Conservation (phyloP, 2,797 vertebrate genomes). For the Danio jaintianensis region DNA sequence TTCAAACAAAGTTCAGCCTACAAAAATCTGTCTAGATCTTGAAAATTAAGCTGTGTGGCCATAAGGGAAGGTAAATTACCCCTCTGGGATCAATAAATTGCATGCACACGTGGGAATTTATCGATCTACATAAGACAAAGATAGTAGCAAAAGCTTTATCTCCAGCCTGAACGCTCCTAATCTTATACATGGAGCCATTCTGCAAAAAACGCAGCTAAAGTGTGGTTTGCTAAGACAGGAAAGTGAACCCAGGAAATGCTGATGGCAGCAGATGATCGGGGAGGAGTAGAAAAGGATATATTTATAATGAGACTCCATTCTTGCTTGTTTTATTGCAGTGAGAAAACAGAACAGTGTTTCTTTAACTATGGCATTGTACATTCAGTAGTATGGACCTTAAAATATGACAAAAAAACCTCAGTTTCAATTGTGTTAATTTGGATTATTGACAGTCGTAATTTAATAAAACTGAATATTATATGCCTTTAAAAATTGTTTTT, state of each 20-base stretch:
- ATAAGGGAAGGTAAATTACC: not conserved
- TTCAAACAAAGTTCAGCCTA: conserved; percentile 15
- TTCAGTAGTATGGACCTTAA: too few relatives aligned
- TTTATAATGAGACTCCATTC: not conserved
- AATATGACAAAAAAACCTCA: too few relatives aligned
- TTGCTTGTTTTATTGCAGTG: not conserved
- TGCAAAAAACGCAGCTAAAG: not conserved
- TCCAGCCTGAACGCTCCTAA: not conserved
- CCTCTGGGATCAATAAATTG: not conserved
- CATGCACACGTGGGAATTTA: not conserved
- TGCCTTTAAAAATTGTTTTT: too few relatives aligned
- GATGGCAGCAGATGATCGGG: not conserved
- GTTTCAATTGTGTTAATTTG: too few relatives aligned
- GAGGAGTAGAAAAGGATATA: not conserved
- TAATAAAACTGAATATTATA: too few relatives aligned
- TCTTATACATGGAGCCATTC: not conserved
- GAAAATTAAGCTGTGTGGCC: not conserved
- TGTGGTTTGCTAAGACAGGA: not conserved
- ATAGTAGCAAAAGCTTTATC: conserved; percentile 2
- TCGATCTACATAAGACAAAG: conserved; percentile 4
- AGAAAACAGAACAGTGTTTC: not conserved
- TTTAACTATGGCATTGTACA: not conserved
- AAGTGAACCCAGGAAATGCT: conserved; percentile 16
- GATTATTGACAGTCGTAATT: too few relatives aligned
- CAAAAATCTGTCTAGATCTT: not conserved